Evolutionary conservation across 2,888 invertebrate species (phyloP).

Genomic region (Catocala sponsa): DNA sequence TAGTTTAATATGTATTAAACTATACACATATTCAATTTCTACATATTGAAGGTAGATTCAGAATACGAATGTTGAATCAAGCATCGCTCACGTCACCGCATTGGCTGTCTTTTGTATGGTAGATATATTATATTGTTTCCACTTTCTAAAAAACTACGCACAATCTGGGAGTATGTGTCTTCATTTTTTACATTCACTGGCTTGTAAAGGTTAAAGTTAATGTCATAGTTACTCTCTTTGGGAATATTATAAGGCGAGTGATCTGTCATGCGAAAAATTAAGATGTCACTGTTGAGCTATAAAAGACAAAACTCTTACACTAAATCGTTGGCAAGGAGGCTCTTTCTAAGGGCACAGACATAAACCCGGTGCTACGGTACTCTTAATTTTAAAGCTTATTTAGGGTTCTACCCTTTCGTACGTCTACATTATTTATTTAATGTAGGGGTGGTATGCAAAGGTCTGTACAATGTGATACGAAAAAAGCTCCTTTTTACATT

Average conservation of each 20-base stretch:
- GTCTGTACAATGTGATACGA: conserved; percentile 15
- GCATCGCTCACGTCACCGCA: too few relatives aligned
- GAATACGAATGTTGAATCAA: too few relatives aligned
- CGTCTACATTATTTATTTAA: conserved; percentile 55
- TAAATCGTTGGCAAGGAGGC: conserved; percentile 41
- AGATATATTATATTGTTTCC: too few relatives aligned
- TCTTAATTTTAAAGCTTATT: conserved; percentile 54
- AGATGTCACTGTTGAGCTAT: conserved; percentile 48
- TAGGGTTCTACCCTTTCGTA: conserved; percentile 39
- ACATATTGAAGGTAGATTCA: too few relatives aligned
- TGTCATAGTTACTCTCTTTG: conserved; percentile 20
- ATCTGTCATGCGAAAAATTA: conserved; percentile 63
- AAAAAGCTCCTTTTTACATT: conserved; percentile 18
- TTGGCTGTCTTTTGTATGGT: too few relatives aligned
- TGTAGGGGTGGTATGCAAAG: conserved; percentile 25
- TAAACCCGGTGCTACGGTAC: conserved; percentile 41
- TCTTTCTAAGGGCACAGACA: conserved; percentile 35
- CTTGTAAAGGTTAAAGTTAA: conserved; percentile 26
- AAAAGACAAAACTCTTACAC: conserved; percentile 55
- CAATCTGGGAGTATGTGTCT: neutral
- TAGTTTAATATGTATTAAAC: too few relatives aligned
- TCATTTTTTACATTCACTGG: conserved; percentile 15
- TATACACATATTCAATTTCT: too few relatives aligned
- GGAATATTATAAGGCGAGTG: conserved; percentile 38
- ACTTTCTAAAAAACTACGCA: too few relatives aligned